Evolutionary conservation across 2,113 vertebrate genomes (phyloP), one percentile per base, ranked within the genome.

Genomic region (Sinocyclocheilus rhinocerous): DNA sequence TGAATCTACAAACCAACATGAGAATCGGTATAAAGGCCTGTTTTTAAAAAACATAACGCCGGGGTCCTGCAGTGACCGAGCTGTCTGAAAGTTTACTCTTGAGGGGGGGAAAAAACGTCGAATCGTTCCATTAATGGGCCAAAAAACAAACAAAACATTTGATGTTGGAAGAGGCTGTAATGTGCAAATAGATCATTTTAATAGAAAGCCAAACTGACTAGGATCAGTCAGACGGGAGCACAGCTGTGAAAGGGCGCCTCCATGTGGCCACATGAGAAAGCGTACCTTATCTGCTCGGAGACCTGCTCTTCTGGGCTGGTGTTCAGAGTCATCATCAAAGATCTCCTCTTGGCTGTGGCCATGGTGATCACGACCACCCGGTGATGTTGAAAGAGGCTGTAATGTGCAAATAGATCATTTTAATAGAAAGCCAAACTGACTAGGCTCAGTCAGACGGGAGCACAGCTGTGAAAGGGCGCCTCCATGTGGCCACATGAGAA

Each of bases 291-390:
- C 87, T 95, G 95, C 76, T 95, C 94, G 57, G 93, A 95, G 75
- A 94, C 86, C 89, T 93, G 94, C 80, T 95, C 93, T 0, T 89
- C 79, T 8, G 94, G 93, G 90, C 92, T 94, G 65, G 87, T 85
- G 82, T 90, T 93, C 88, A 92, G 87, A 18, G 93, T 92, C 88
- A 95, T 86, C 94, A 95, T 95, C 84, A 95, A 92, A 84, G 95
- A 95, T 88, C 95, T 89, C 88, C 94, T 94, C 84, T 93, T 96
- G 48, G 93, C 93, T 50, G 95, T 95, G 81, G 94, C 93, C 84
- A 96, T 92, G 83, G 94, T 95, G 89, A 96, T 95, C 84, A 94
- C 78, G 22, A 95, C 92, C 52, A 96, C 95, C 55, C 95, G 90
- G 0, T n/a, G n/a, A n/a, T n/a, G 45, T 77, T 65, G 24, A 81